Base-by-base conservation (phyloP, 2,888 invertebrate genomes). In the Andrena dorsata region DNA sequence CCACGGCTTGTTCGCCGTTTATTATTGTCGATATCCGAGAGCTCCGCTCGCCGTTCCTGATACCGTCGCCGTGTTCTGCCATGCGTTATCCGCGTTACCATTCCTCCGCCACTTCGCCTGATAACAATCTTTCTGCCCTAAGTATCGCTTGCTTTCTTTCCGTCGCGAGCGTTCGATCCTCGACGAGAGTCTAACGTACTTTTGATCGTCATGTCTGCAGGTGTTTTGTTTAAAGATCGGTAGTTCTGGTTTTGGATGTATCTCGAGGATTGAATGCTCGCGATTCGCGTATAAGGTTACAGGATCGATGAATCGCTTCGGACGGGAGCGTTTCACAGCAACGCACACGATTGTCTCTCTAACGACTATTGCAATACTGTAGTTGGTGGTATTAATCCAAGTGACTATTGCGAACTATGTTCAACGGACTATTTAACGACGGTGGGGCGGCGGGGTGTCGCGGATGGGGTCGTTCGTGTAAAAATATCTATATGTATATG, bases 341-440 rank as follows among this genome's bases (percentile, higher is more conserved):
- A 86, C 86, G 83, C 85, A 85, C 88, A 89, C 90, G 90, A 91
- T 90, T 87, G 87, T 88, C 83, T 86, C 81, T 91, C 89, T 92
- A 90, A 90, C 89, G 91, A 90, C 93, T 93, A 93, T 93, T 93
- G 93, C 93, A 93, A 93, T 93, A 93, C 93, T 93, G 93, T 93
- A 91, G 90, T 91, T 93, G 91, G 91, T 92, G 92, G 90, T 92
- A 92, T 88, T 88, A 90, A 56, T 88, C 86, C 86, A 90, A 88
- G 88, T 93, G 93, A 93, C 93, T 93, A 92, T 93, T 93, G 93
- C 91, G 91, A 92, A 93, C 93, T 93, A 93, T 92, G 84, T 83
- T 88, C 75, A 84, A 84, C 77, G 82, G 88, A 89, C 87, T 88
- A 87, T 86, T 82, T 88, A 87, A 82, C 77, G 80, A 58, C 63